These are phyloP conservation scores for Chrysodeixis includens DNA, from an alignment of 2,888 invertebrate genomes.

Conservation along the genomic window DNA sequence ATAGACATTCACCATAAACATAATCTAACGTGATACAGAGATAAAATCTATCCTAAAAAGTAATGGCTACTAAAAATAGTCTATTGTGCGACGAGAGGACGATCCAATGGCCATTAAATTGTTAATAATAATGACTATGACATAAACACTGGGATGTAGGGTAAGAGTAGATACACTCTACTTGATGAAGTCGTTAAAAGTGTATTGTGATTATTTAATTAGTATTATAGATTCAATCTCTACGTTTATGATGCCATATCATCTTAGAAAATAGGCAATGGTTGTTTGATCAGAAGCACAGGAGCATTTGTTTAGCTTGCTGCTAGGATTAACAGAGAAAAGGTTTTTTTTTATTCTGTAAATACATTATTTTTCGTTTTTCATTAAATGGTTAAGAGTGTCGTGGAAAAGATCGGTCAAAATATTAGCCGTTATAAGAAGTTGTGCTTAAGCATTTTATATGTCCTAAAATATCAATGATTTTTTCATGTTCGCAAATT, in stretches of 20 bases:
- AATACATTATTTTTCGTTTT: no score
- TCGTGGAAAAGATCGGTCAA: no score
- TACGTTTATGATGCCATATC: neutral
- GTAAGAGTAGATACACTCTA: slow-evolving; percentile 3
- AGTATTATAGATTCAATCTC: neutral
- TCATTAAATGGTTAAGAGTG: no score
- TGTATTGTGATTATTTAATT: slow-evolving; percentile 3
- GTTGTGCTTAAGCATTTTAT: no score
- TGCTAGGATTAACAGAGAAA: neutral
- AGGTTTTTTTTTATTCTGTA: no score
- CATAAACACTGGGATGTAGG: slow-evolving; percentile 16
- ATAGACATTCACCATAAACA: slow-evolving; percentile 27
- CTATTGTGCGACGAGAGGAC: slow-evolving; percentile 20
- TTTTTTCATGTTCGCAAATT: no score
- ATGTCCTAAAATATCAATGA: no score
- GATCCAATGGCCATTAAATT: slow-evolving; percentile 32
- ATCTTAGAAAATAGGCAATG: neutral
- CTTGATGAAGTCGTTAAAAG: slow-evolving; percentile 11
- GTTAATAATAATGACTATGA: slow-evolving; percentile 38
- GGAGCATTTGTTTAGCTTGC: no score
- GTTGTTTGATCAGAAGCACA: neutral
- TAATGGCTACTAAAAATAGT: slow-evolving; percentile 51
- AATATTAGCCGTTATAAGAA: no score
- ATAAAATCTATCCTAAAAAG: slow-evolving; percentile 32
- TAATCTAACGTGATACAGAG: slow-evolving; percentile 20